phyloP scores from a whole-genome alignment of 1,140 invertebrate species.

The Sitobion miscanthi region DNA sequence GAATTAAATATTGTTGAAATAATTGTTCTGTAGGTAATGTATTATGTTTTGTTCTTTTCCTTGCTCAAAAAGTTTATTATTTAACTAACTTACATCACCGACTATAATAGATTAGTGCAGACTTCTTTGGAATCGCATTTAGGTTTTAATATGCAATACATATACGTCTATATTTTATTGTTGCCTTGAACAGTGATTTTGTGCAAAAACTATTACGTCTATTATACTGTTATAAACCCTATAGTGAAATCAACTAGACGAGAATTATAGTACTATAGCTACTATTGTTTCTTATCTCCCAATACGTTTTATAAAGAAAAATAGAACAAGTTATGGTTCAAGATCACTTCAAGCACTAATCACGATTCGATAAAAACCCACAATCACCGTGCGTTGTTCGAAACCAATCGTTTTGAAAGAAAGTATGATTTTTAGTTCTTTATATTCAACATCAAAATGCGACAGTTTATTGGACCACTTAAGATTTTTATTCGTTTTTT shows the following conservation, averaged over 20 bases:
- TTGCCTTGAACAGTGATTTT: slow-evolving; percentile 39
- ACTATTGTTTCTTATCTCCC: neutral
- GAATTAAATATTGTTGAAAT: neutral
- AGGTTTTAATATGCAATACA: neutral
- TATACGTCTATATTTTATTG: neutral
- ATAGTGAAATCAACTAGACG: neutral
- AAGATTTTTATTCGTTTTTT: neutral
- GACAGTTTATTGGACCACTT: neutral
- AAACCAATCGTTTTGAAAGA: neutral
- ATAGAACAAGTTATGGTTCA: slow-evolving; percentile 34
- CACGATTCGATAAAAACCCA: neutral
- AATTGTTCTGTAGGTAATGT: neutral
- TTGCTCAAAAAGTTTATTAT: neutral
- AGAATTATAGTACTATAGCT: neutral
- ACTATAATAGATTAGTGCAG: neutral
- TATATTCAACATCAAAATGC: neutral
- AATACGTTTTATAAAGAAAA: neutral
- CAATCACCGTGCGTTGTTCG: neutral
- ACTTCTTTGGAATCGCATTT: neutral
- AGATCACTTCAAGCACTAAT: neutral
- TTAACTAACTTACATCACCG: neutral
- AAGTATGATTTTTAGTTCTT: neutral
- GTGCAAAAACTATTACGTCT: neutral
- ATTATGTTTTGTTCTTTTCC: neutral
- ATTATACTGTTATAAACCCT: neutral